Percentiles rank a stretch among this genome's conserved stretches.
phyloP scores from a whole-genome alignment of 2,797 vertebrate species.

The Pipistrellus nathusii region DNA sequence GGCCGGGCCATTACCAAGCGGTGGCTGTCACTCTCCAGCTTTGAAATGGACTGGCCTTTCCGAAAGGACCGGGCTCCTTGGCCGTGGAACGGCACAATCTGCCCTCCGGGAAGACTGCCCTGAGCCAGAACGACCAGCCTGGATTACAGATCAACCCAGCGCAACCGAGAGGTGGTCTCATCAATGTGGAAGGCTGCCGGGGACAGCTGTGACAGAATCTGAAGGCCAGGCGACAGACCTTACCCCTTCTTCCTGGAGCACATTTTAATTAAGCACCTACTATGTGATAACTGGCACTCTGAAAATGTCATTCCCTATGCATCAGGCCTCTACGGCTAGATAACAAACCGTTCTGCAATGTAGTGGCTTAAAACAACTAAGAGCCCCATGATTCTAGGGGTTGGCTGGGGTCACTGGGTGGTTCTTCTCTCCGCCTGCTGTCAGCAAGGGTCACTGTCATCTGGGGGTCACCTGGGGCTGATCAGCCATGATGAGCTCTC shows the following conservation, averaged over 20 bases:
- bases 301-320: neutral
- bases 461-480: too few relatives aligned
- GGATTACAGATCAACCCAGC: neutral
- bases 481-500: neutral
- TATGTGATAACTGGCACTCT: neutral
- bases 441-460: neutral
- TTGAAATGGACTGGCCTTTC: constrained; percentile 55
- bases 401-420: neutral
- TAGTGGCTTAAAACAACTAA: neutral
- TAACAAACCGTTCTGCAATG: neutral
- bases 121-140: neutral
- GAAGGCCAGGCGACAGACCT: neutral
- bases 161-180: neutral
- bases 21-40: neutral
- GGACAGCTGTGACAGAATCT: neutral
- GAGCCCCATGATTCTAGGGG: neutral
- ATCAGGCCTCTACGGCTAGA: neutral
- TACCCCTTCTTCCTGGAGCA: neutral
- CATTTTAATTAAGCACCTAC: constrained; percentile 8
- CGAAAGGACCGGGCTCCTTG: constrained; percentile 42
- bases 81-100: neutral
- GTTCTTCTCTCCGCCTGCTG: neutral
- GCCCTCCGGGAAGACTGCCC: neutral
- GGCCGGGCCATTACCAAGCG: constrained; percentile 50
- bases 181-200: neutral